These are phyloP conservation scores for Drosophila engyochracea DNA, from an alignment of 2,888 invertebrate species.

Conservation along the genomic window DNA sequence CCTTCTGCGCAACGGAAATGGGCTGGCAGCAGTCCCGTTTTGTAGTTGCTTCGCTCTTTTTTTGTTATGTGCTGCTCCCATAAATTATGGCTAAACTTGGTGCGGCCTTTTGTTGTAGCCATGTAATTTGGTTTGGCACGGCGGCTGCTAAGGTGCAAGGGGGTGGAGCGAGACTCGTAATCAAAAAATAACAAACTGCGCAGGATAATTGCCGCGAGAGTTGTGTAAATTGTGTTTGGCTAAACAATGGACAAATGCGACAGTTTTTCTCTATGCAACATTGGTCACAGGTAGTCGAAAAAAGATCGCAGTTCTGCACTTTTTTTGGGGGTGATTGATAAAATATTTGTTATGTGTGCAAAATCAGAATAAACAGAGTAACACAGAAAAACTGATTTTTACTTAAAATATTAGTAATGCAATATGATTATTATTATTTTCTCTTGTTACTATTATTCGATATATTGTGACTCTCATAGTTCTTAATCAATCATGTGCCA, in stretches of 20 bases:
- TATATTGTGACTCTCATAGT: background rate
- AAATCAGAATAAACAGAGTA: background rate
- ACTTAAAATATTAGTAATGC: background rate
- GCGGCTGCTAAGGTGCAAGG: slow-evolving; percentile 49
- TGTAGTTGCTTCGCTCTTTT: slow-evolving; percentile 41
- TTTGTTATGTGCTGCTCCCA: slow-evolving; percentile 48
- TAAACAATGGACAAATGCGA: slow-evolving; percentile 59
- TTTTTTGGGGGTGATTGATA: slow-evolving; percentile 6
- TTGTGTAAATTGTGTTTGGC: slow-evolving; percentile 73
- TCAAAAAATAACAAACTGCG: slow-evolving; percentile 79
- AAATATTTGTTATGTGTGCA: background rate
- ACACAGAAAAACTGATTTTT: background rate
- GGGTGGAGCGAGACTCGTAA: slow-evolving; percentile 42
- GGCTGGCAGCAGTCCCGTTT: slow-evolving; percentile 58
- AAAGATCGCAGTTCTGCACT: background rate
- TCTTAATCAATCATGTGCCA: background rate
- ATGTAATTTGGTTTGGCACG: slow-evolving; percentile 75
- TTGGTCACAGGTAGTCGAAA: slow-evolving; percentile 21
- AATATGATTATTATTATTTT: background rate
- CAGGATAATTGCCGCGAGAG: slow-evolving; percentile 69
- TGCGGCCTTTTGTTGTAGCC: slow-evolving; percentile 65
- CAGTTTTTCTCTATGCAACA: slow-evolving; percentile 13
- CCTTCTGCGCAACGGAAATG: slow-evolving; percentile 81
- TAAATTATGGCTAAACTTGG: slow-evolving; percentile 73
- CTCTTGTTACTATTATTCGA: no score